phyloP scores from a whole-genome alignment of 2,113 vertebrate genomes.

The Phylloscopus trochilus region DNA sequence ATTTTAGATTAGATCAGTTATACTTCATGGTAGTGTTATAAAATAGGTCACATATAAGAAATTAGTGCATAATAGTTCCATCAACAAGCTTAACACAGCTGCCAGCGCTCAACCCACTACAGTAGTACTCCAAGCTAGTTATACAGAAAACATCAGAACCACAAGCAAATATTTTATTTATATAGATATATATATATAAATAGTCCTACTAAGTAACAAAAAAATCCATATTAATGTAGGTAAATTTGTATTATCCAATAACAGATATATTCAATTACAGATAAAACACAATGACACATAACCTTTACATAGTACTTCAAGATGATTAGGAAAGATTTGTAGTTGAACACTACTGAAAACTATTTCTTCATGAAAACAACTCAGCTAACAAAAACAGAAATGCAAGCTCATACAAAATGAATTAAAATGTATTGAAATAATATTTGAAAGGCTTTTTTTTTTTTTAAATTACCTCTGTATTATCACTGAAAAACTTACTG shows the following conservation, averaged over 20 bases:
- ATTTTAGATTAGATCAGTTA: not conserved
- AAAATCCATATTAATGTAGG: not conserved
- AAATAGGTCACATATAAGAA: not conserved
- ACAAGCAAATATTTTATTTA: not conserved
- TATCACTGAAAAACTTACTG: not conserved
- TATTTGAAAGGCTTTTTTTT: not conserved
- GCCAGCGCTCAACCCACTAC: not conserved
- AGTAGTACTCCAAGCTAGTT: not conserved
- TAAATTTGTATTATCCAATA: not conserved
- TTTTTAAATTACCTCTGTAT: not conserved
- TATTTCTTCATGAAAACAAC: not conserved
- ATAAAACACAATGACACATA: not conserved
- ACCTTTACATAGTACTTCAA: not conserved
- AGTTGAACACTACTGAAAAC: not conserved
- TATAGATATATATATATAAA: too few relatives aligned
- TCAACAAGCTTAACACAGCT: not conserved
- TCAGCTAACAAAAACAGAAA: not conserved
- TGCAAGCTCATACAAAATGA: rapidly evolving
- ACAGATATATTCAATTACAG: not conserved
- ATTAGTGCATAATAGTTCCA: not conserved
- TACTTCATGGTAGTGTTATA: not conserved
- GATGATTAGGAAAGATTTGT: not conserved
- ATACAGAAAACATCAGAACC: not conserved
- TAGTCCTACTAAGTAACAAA: not conserved
- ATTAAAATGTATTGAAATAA: not conserved